Evolutionary conservation across 2,888 invertebrate genomes (phyloP).

Genomic region (Exocentrus adspersus): DNA sequence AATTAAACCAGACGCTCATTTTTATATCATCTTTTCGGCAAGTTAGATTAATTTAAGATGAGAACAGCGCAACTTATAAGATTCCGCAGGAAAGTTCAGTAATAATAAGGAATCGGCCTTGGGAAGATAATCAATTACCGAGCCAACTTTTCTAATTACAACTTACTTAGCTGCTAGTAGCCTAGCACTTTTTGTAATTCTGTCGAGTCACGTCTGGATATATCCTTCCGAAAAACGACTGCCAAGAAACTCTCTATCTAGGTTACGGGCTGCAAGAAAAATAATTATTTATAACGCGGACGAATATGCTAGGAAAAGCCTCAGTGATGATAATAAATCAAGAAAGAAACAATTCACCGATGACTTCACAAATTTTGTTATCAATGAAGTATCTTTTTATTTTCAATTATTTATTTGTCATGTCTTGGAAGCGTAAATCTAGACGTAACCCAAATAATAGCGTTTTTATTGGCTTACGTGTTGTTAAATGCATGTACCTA

Average conservation of each 20-base stretch:
- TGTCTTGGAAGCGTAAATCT: too few species aligned
- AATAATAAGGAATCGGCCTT: conserved; percentile 28
- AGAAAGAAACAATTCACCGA: not conserved
- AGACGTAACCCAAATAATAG: too few species aligned
- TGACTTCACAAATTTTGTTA: not conserved
- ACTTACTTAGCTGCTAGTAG: conserved; percentile 28
- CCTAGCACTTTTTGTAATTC: conserved; percentile 24
- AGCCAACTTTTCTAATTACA: conserved; percentile 29
- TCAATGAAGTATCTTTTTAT: too few species aligned
- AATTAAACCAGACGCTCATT: conserved; percentile 3
- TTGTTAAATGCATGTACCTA: too few species aligned
- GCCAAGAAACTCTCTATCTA: conserved; percentile 10
- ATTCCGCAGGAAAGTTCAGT: conserved; percentile 22
- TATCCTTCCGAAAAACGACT: conserved; percentile 6
- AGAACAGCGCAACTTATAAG: conserved; percentile 19
- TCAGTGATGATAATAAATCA: conserved; percentile 1
- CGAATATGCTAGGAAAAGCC: not conserved
- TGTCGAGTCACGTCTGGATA: conserved; percentile 23
- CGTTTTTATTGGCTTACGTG: too few species aligned
- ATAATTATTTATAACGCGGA: conserved; percentile 16
- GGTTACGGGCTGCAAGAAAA: conserved; percentile 6
- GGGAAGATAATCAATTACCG: conserved; percentile 28
- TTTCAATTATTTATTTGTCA: too few species aligned
- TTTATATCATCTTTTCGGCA: conserved; percentile 10
- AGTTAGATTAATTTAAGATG: conserved; percentile 18